Conservation (phyloP, 2,888 invertebrate species). For the Ferrisia virgata region DNA sequence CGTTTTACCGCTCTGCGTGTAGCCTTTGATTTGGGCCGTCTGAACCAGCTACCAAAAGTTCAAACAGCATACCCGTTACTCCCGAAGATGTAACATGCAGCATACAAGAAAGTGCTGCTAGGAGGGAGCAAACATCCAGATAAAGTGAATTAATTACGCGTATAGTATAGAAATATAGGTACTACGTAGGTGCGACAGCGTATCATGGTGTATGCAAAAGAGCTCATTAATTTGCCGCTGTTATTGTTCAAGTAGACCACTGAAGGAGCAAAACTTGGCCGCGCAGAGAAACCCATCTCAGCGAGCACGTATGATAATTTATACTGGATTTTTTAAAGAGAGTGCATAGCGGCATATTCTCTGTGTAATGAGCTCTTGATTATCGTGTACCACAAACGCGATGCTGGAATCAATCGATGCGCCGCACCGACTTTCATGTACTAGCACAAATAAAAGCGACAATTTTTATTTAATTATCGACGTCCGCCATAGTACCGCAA, state of each 20-base stretch:
- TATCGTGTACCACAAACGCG: not conserved
- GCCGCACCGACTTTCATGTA: not conserved
- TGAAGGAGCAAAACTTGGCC: no score
- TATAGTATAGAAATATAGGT: not conserved
- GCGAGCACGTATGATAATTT: not conserved
- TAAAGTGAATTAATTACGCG: not conserved
- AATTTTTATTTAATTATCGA: not conserved
- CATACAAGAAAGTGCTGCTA: not conserved
- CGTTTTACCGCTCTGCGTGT: not conserved
- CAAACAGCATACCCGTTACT: not conserved
- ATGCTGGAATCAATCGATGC: not conserved
- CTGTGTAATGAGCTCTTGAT: not conserved
- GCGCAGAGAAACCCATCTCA: not conserved
- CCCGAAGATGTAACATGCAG: not conserved
- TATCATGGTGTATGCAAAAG: not conserved
- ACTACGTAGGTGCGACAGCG: not conserved
- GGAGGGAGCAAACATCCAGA: not conserved
- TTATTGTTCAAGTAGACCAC: not conserved
- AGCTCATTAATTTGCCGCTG: not conserved
- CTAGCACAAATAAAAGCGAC: not conserved
- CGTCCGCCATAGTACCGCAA: not conserved
- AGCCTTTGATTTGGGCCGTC: not conserved
- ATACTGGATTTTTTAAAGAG: not conserved
- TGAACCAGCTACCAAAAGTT: not conserved
- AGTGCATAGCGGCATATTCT: not conserved